Base-by-base conservation (phyloP, 2,113 vertebrate genomes). In the Lates calcarifer region DNA sequence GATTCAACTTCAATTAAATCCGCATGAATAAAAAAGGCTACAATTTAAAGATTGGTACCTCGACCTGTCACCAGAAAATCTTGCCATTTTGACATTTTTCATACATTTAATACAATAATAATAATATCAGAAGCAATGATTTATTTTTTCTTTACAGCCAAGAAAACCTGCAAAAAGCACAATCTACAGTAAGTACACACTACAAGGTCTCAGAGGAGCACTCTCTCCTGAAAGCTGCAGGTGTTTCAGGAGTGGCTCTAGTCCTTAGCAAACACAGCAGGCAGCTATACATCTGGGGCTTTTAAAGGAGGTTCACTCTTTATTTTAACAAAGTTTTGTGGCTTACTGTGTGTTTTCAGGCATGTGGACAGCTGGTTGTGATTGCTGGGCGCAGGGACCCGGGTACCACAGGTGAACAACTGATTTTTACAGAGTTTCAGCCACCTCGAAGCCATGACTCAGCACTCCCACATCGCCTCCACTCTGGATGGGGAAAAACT, bases 341-440 rank as follows among this genome's bases (percentile, higher is more conserved):
- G 75, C 60, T 66, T 65, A 55, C 58, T 35, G 53, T 82, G 45
- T 73, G 74, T 81, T 91, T 85, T 82, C 77, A 85, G 67, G 73
- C 84, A 75, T 81, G 47, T 39, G 53, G 66, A 88, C 87, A 89
- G 76, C 84, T 91, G 89, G 57, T 91, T 79, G 47, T 83, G 81
- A 81, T 86, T 85, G 66, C 75, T 69, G 22, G 41, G 49, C 74
- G 57, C 51, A 35, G 43, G 43, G 55, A 86, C 22, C 41, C 28
- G 47, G 57, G 60, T 70, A 6, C 63, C 73, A 73, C 69, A 89
- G 88, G 85, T 90, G 87, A 89, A 47, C 60, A 76, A 55, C 70
- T 49, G 60, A 29, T 71, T 82, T 79, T 51, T 45, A 58, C 17
- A 51, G 28, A 47, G 65, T 11, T 60, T 63, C 53, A 64, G 41